Base-by-base conservation (phyloP, 2,113 vertebrate species). In the Eonycteris spelaea region DNA sequence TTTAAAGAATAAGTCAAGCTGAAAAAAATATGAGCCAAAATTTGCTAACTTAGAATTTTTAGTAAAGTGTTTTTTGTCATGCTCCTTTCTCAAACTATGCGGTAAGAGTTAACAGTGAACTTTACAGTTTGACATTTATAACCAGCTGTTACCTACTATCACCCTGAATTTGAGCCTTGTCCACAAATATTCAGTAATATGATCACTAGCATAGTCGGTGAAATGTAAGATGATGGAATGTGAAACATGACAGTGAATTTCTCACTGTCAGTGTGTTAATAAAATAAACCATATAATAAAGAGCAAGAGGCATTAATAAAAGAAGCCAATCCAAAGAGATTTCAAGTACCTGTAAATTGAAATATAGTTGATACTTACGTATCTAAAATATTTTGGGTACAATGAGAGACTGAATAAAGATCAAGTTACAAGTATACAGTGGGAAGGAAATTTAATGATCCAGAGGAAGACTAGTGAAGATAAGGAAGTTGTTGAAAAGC, bases 161-260 rank as follows among this genome's bases (percentile, higher is more conserved):
- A 92, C 53, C 57, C 57, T 57, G 68, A 96, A 53, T 74, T 48
- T 91, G 94, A 38, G 26, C 63, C 35, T 48, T 70, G 24, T 43
- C 53, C 51, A 28, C 90, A 96, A 96, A 75, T 83, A 90, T 74
- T 95, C 68, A 96, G 43, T 95, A 95, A 95, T 65, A 40, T 57
- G 63, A 95, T 86, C 87, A 55, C 15, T 57, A 33, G 19, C 68
- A 84, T 65, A 96, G 61, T 68, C 40, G 73, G 28, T 48, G 75
- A 90, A 95, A 90, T 86, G 11, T 12, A 67, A 68, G 87, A 67
- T 40, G 35, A 38, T 73, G 24, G 35, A 71, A 73, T 5, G 0
- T 78, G 87, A 68, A 82, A 63, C 43, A 55, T 71, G 28, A 73
- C 15, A 18, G 3, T 51, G 79, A 73, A 90, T 90, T 92, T 96